Base-by-base conservation (phyloP, 2,888 invertebrate genomes). In the Leptogaster cylindrica region DNA sequence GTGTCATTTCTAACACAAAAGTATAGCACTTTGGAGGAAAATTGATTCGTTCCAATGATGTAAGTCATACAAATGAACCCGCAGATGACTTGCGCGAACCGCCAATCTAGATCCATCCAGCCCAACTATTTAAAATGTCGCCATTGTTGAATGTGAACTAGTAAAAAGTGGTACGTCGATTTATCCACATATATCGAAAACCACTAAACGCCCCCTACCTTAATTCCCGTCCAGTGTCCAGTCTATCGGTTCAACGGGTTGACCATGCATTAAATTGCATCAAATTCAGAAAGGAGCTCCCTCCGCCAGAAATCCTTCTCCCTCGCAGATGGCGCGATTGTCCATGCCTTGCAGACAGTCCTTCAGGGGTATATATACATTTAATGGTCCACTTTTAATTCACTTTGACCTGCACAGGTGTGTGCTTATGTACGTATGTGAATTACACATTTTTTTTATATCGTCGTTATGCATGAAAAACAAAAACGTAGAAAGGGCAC, bases 331-430 rank as follows among this genome's bases (percentile, higher is more conserved):
- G 61, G 41, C 14, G n/a, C 23, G 16, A 10, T 27, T 14, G 12
- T n/a, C n/a, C n/a, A n/a, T n/a, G n/a, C n/a, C n/a, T n/a, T n/a
- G n/a, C n/a, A n/a, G n/a, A n/a, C n/a, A n/a, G n/a, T n/a, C n/a
- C n/a, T n/a, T n/a, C n/a, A n/a, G 8, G 50, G n/a, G n/a, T n/a
- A n/a, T n/a, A 18, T 61, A 27, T 41, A 16, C 61, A 12, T 27
- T 44, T 61, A 41, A 8, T 44, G 61, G 16, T 27, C 61, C 41
- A 41, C 27, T 61, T 27, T n/a, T n/a, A n/a, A n/a, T n/a, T n/a
- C n/a, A n/a, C n/a, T n/a, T n/a, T n/a, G 41, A 61, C 61, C 44
- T 61, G 61, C 27, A 44, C 61, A 61, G 61, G 61, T 61, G 61
- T 61, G n/a, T n/a, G 16, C 12, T 3, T 7, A 8, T 31, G 31